Evolutionary conservation across 2,888 invertebrate species (phyloP).

Genomic region (Pristionchus japonicus): DNA sequence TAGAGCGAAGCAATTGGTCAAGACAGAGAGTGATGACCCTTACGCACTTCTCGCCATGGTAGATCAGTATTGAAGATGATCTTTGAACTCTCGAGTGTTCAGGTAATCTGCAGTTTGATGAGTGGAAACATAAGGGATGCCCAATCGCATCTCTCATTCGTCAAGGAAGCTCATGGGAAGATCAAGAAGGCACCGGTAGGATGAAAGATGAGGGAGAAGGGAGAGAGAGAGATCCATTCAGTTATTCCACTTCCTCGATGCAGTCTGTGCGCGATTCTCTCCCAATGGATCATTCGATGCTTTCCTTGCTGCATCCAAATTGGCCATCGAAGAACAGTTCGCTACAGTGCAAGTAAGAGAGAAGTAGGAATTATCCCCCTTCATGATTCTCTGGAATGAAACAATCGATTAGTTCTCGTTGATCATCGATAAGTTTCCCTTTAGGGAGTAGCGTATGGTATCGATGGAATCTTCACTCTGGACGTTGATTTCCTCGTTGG

Average conservation of each 20-base stretch:
- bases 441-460: conserved; percentile 82
- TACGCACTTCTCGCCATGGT: conserved; percentile 38
- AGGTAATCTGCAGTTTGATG: conserved; percentile 60
- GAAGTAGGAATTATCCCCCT: neutral
- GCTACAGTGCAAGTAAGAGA: conserved; percentile 50
- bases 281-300: conserved; percentile 68
- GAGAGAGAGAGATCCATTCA: neutral
- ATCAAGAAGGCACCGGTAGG: conserved; percentile 53
- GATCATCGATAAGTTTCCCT: conserved; percentile 55
- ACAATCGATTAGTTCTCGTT: neutral
- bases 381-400: neutral
- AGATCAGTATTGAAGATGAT: neutral
- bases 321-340: conserved; percentile 56
- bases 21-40: conserved; percentile 1
- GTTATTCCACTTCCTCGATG: conserved; percentile 70
- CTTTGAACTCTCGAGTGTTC: neutral
- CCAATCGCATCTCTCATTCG: conserved; percentile 88
- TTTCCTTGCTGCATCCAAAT: conserved; percentile 41
- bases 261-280: conserved; percentile 72
- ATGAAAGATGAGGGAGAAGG: neutral
- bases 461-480: conserved; percentile 83
- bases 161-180: conserved; percentile 84
- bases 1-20: neutral
- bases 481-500: conserved; percentile 90
- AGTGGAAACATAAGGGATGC: conserved; percentile 79